Percentiles rank a stretch among this genome's conserved stretches.
phyloP scores from a whole-genome alignment of 2,113 vertebrate genomes.

The Synchiropus splendidus region DNA sequence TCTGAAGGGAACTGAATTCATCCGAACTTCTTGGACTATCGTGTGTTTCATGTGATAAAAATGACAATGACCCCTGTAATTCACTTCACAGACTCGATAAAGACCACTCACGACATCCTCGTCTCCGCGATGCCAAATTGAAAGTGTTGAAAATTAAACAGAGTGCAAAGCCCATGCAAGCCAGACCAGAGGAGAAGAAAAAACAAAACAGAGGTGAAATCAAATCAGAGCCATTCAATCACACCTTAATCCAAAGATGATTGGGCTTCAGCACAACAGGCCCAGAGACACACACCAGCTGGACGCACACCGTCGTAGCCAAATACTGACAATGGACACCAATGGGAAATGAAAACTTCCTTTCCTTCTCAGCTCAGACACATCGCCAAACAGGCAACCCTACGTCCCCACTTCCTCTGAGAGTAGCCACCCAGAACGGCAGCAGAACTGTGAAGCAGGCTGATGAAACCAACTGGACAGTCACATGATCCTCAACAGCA shows the following conservation, averaged over 20 bases:
- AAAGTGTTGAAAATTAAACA: conserved; percentile 34
- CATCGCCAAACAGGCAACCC: no score
- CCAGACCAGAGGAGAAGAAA: conserved; percentile 9
- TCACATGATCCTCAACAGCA: no score
- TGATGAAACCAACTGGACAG: no score
- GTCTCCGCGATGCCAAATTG: conserved; percentile 20
- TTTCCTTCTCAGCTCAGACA: no score
- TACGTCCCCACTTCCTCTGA: no score
- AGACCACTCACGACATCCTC: conserved; percentile 21
- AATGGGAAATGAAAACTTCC: no score
- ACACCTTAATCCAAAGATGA: conserved; percentile 49
- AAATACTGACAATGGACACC: not conserved
- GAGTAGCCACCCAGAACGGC: no score
- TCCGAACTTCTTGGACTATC: conserved; percentile 1
- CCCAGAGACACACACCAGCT: not conserved
- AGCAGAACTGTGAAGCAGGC: no score
- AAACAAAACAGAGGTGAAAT: conserved; percentile 38
- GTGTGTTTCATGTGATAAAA: conserved; percentile 10
- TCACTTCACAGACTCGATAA: conserved; percentile 25
- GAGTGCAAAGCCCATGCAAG: conserved; percentile 18
- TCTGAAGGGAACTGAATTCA: conserved; percentile 8
- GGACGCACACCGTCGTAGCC: not conserved
- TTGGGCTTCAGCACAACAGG: conserved; percentile 24
- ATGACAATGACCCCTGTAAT: conserved; percentile 13
- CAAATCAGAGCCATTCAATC: conserved; percentile 48